These are phyloP conservation scores for Atractosteus spatula DNA, from an alignment of 2,113 vertebrate genomes.

Conservation along the genomic window DNA sequence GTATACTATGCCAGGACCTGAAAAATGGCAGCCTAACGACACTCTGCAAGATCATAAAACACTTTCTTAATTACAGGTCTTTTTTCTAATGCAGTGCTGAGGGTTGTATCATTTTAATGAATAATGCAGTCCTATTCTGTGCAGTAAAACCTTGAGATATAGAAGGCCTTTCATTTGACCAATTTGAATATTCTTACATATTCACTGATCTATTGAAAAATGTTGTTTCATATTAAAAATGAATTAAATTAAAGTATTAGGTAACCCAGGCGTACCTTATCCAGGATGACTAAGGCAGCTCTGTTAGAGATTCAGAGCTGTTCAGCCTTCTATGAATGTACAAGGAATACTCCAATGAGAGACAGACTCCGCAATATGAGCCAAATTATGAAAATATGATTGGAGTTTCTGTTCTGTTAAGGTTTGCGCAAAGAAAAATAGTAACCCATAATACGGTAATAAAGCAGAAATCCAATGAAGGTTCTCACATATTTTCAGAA, in stretches of 20 bases:
- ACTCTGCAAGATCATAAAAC: no score
- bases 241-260: slow-evolving; percentile 9
- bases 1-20: no score
- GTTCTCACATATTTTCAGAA: slow-evolving; percentile 10
- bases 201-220: slow-evolving; percentile 8
- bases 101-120: no score
- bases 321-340: neutral
- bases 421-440: slow-evolving; percentile 1
- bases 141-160: no score
- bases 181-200: neutral
- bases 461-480: slow-evolving; percentile 5
- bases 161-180: no score
- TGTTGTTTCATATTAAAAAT: neutral
- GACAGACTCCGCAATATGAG: neutral
- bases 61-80: no score
- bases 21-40: no score
- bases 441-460: slow-evolving; percentile 1
- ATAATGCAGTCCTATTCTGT: no score
- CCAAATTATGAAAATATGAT: neutral
- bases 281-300: neutral
- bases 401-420: neutral
- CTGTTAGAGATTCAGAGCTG: neutral
- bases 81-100: no score
- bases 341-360: neutral
- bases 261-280: neutral